phyloP scores from a whole-genome alignment of 23 tunicate genomes.

The Trididemnum miniatum region DNA sequence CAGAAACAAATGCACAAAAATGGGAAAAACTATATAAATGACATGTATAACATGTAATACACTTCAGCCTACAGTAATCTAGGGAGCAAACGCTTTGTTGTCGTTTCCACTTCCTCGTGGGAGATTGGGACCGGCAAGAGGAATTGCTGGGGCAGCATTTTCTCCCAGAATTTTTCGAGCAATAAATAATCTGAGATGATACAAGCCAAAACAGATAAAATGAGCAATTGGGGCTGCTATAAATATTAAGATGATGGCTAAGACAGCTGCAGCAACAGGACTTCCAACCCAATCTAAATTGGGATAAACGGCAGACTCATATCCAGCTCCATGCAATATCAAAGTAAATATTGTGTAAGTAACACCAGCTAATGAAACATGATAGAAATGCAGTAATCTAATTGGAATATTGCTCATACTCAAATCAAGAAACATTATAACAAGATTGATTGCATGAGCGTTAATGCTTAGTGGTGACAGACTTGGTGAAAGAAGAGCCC shows the following conservation, averaged over 20 bases:
- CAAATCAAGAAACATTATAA: conserved; percentile 41
- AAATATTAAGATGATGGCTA: background rate
- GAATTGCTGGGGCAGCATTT: too few relatives aligned
- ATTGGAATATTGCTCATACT: conserved; percentile 29
- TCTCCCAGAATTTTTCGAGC: too few relatives aligned
- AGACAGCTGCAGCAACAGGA: background rate
- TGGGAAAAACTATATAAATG: too few relatives aligned
- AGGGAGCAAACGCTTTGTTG: too few relatives aligned
- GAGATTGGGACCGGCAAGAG: too few relatives aligned
- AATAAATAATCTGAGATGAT: background rate
- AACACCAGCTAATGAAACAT: background rate
- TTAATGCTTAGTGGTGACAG: background rate
- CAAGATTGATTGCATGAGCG: conserved; percentile 29
- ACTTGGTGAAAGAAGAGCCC: background rate
- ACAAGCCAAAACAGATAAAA: background rate
- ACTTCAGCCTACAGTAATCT: too few relatives aligned
- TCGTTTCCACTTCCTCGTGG: too few relatives aligned
- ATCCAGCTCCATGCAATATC: conserved; percentile 35
- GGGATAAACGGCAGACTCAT: conserved; percentile 35
- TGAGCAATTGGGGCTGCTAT: conserved; percentile 15
- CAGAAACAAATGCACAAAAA: too few relatives aligned
- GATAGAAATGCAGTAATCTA: conserved; percentile 33
- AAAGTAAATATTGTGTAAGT: conserved; percentile 36
- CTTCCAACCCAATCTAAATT: conserved; percentile 30
- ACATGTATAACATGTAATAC: too few relatives aligned